These are phyloP conservation scores for Neelides folsomi DNA, from an alignment of 2,888 invertebrate species.

Conservation along the genomic window DNA sequence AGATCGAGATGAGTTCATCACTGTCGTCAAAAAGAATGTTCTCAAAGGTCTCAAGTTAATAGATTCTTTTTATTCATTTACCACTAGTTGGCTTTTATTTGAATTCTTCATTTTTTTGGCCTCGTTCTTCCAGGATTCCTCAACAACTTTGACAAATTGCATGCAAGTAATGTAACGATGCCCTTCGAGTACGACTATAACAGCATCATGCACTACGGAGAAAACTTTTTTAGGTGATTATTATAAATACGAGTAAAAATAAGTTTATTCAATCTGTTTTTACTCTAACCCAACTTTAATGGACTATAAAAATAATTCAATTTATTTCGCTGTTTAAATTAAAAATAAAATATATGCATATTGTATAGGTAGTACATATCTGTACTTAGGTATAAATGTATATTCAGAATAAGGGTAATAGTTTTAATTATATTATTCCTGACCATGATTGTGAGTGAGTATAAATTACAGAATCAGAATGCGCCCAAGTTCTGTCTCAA, in stretches of 20 bases:
- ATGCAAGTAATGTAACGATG: slow-evolving; percentile 50
- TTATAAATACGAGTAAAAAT: background rate
- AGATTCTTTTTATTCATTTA: background rate
- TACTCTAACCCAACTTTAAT: slow-evolving; percentile 4
- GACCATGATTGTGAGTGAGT: too few relatives aligned
- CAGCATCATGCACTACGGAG: slow-evolving; percentile 66
- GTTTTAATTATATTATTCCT: too few relatives aligned
- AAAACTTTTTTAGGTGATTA: slow-evolving; percentile 45
- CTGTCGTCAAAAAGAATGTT: slow-evolving; percentile 55
- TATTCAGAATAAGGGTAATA: too few relatives aligned
- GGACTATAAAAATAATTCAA: background rate
- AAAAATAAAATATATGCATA: too few relatives aligned
- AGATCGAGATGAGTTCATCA: slow-evolving; percentile 50
- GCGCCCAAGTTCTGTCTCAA: too few relatives aligned
- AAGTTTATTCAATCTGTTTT: background rate
- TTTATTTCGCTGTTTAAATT: too few relatives aligned
- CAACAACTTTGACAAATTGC: slow-evolving; percentile 52
- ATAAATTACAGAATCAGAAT: too few relatives aligned
- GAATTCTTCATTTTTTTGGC: background rate
- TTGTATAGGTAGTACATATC: too few relatives aligned
- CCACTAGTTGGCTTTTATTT: background rate
- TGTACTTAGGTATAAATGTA: too few relatives aligned
- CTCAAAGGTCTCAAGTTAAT: slow-evolving; percentile 43
- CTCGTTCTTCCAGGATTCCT: slow-evolving; percentile 42
- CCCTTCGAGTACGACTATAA: slow-evolving; percentile 61